These are phyloP conservation scores for Chaetodon trifasciatus DNA, from an alignment of 2,797 vertebrate genomes.

Conservation along the genomic window DNA sequence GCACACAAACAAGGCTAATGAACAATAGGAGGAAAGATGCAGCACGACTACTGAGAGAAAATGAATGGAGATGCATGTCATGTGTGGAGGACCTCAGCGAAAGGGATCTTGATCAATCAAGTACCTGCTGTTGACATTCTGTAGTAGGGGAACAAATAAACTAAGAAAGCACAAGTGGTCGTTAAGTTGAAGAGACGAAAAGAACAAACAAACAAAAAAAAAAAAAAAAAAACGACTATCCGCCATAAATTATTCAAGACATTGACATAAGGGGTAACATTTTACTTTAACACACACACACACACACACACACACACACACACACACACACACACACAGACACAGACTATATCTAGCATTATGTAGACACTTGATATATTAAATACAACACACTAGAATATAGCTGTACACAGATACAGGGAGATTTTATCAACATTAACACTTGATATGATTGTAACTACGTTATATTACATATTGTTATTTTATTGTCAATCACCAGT, in stretches of 20 bases:
- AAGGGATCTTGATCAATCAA: constrained; percentile 65
- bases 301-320: too few species aligned
- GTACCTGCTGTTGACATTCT: constrained; percentile 58
- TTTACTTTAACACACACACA: neutral
- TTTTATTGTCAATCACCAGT: neutral
- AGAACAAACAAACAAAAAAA: neutral
- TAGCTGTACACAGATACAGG: neutral
- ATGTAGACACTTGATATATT: neutral
- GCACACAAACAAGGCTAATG: constrained; percentile 68
- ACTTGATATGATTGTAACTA: neutral
- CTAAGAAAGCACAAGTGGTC: constrained; percentile 34
- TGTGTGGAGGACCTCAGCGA: constrained; percentile 53
- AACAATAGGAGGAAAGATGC: constrained; percentile 64
- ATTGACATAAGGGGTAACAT: constrained; percentile 9
- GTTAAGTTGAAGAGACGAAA: constrained; percentile 29
- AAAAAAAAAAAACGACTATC: too few species aligned
- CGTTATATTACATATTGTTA: neutral
- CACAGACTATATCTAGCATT: neutral
- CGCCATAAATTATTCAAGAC: constrained; percentile 45
- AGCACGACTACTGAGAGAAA: constrained; percentile 56
- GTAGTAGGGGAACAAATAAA: constrained; percentile 27
- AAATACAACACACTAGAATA: neutral
- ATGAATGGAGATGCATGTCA: constrained; percentile 60
- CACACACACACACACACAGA: too few species aligned
- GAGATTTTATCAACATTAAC: neutral